Evolutionary conservation across 1,140 invertebrate genomes (phyloP), one percentile per base, ranked within the genome.

Genomic region (Pseudachorutes palmiensis): DNA sequence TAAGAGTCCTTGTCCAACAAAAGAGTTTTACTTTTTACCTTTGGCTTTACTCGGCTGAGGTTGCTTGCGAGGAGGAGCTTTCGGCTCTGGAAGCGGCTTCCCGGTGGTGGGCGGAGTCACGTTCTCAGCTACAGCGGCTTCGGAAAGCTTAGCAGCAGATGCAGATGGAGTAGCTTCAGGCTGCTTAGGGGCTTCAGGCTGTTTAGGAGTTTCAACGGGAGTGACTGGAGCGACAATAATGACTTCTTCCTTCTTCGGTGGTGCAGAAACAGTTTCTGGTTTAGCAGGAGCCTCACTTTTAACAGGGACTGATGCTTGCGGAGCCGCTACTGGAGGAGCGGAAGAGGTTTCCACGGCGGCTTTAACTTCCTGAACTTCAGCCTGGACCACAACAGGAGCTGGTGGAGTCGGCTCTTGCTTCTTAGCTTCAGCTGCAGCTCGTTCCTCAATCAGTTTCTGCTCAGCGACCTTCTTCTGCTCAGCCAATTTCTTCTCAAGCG

Each of bases 401-500:
- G n/a, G n/a, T n/a, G n/a, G n/a, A n/a, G n/a, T n/a, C n/a, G n/a
- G n/a, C n/a, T 31, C 69, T 51, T 74, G 33, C 0, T 59, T 28
- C 2, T 65, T 61, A 29, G 68, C 57, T 64, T 62, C 66, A n/a
- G 59, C 64, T 24, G 33, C n/a, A 19, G 30, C 36, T n/a, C 60
- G 59, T 49, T 73, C 71, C 51, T 65, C 64, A 30, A 66, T 33
- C 2, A 73, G 57, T 57, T 72, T 72, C 33, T 72, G 68, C 31
- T 72, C 71, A 1, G 71, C 71, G 9, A 63, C 55, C 28, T 29
- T 58, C 41, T 70, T 72, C 49, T 72, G 71, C 30, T 72, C 71
- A 0, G 71, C 68, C 16, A 72, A 32, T 62, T 72, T 72, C 55
- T 68, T 68, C 64, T 72, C 71, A 3, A 72, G 24, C 0, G 71